Base-by-base conservation (phyloP, 2,797 vertebrate genomes). In the Diplodus sargus region DNA sequence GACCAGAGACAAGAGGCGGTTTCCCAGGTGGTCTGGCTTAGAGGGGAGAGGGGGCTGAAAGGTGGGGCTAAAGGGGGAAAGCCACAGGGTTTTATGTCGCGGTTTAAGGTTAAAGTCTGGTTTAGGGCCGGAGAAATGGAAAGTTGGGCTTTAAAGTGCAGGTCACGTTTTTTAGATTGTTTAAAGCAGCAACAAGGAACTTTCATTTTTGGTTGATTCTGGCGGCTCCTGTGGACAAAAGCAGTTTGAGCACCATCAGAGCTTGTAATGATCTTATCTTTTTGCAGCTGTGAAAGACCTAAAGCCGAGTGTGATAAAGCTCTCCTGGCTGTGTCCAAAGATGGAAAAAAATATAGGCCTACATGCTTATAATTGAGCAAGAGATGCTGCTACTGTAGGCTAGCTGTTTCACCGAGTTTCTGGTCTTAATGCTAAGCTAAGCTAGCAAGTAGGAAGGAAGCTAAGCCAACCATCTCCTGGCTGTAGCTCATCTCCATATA, bases 1-100 rank as follows among this genome's bases (percentile, higher is more conserved):
- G 64, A 68, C 48, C 57, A 74, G 51, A 86, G 62, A 74, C 47
- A 45, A 68, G 54, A 82, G 81, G 82, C 79, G 65, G 70, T 84
- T 79, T 84, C 76, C 81, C 82, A 90, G 87, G 87, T 88, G 87
- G 82, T 85, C 88, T 79, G 64, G 9, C n/a, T 68, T 74, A 73
- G 11, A 39, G 68, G 30, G 71, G 45, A 28, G 39, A 84, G 34
- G 69, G 42, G 43, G 59, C 48, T 67, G 18, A 45, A 66, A 65
- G 70, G 54, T 58, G 60, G 54, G 42, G 18, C 65, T 56, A 30
- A 74, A 30, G 45, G 7, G 28, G 23, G 16, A 28, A 78, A 68
- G 64, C 34, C 42, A 71, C 15, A 3, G 13, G 42, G 45, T 75
- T 17, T 76, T 72, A 39, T 78, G 71, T 39, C 53, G 30, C 30